Conservation (phyloP, 1,140 invertebrate genomes). For the Monomorium pharaonis region DNA sequence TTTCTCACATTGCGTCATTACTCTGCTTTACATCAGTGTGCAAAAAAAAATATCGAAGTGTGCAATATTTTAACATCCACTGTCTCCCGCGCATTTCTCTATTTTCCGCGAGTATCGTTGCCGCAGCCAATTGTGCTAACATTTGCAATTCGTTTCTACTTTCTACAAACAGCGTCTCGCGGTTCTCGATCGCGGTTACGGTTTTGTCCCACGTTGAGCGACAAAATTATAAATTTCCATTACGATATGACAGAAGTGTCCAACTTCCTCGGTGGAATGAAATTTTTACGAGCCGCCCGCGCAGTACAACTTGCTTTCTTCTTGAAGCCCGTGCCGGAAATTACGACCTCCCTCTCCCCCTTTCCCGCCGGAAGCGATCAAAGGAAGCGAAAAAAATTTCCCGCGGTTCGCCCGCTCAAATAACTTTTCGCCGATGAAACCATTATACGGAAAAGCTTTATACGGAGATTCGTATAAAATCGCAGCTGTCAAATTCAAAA, state of each 20-base stretch:
- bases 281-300: conserved; percentile 23
- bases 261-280: conserved; percentile 9
- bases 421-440: conserved; percentile 27
- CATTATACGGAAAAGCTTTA: background rate
- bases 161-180: conserved; percentile 52
- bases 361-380: conserved; percentile 20
- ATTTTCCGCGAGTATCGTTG: conserved; percentile 48
- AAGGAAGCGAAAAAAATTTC: conserved; percentile 21
- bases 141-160: conserved; percentile 53
- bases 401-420: background rate
- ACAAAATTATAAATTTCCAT: conserved; percentile 32
- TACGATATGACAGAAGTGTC: background rate
- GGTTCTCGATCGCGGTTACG: background rate
- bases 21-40: background rate
- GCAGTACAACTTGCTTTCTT: conserved; percentile 27
- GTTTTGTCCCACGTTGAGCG: background rate
- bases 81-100: conserved; percentile 18
- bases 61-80: conserved; percentile 28
- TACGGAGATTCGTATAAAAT: conserved; percentile 2
- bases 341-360: too few species aligned
- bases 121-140: conserved; percentile 52
- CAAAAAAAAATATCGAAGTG: conserved; percentile 5
- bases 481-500: conserved; percentile 17
- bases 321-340: conserved; percentile 19
- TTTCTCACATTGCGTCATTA: background rate